Evolutionary conservation across 2,113 vertebrate genomes (phyloP).

Genomic region (Tiliqua scincoides): DNA sequence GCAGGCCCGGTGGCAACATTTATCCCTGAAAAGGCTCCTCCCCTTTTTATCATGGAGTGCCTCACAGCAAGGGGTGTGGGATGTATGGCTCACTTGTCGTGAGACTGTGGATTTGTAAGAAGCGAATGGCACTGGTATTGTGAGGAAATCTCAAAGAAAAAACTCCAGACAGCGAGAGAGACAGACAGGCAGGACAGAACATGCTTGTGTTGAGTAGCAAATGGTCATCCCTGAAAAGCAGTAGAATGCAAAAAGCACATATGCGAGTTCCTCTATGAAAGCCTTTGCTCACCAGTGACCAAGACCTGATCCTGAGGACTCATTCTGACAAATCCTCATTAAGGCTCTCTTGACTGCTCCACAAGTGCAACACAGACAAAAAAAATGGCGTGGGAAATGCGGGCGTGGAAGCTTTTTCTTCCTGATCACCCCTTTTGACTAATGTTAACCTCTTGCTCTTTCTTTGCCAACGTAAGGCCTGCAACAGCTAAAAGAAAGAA

Average conservation of each 20-base stretch:
- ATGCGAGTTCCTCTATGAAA: background rate
- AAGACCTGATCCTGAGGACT: background rate
- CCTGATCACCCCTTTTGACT: conserved; percentile 11
- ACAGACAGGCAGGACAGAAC: no score
- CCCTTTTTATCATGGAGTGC: no score
- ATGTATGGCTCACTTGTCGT: no score
- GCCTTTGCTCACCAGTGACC: background rate
- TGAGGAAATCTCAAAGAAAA: no score
- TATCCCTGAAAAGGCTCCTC: no score
- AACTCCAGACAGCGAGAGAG: no score
- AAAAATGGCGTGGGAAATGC: background rate
- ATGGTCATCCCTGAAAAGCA: background rate
- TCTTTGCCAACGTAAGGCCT: background rate
- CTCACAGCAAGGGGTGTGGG: no score
- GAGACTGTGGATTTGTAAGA: no score
- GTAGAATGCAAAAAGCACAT: background rate
- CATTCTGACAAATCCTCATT: conserved; percentile 2
- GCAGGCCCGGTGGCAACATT: no score
- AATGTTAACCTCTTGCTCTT: conserved; percentile 7
- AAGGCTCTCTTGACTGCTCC: background rate
- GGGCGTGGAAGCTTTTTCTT: background rate
- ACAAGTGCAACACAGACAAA: background rate
- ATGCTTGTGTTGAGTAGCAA: background rate
- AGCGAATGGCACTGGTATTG: no score
- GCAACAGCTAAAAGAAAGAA: background rate